Evolutionary conservation across 2,888 invertebrate species (phyloP), one percentile per base, ranked within the genome.

Genomic region (Formica aserva): DNA sequence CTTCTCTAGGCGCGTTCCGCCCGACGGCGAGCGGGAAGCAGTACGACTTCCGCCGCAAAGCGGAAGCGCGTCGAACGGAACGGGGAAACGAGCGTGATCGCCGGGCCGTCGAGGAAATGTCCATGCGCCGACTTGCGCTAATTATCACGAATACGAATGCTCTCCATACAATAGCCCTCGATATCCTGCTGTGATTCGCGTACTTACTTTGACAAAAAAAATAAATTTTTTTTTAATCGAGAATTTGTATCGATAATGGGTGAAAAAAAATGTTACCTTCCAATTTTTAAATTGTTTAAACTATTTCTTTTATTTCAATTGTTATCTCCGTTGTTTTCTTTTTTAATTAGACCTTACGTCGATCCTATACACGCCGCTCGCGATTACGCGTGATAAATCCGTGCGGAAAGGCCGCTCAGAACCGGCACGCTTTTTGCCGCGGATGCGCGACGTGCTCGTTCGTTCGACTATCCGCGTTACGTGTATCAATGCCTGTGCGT

Each of bases 401-500:
- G 83, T 76, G 80, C 77, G 75, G 83, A 87, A 88, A 88, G 85
- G 72, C 89, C 88, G 84, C 86, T 83, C 78, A 82, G 85, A 88
- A 88, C 88, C 86, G 88, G 86, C 84, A 75, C 88, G 86, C 85
- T 86, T 26, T 71, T 80, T 81, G 86, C 86, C 90, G 86, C 85
- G 71, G 86, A 88, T 84, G 89, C 89, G 92, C 89, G 89, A 88
- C 86, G 86, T 90, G 83, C 88, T 89, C 88, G 80, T 88, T 89
- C 87, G 82, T 86, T 89, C 88, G 87, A 89, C 89, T 87, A 88
- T 91, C 88, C 83, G 85, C 83, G 80, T 60, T 48, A 35, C 26
- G 32, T 52, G 11, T 67, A 57, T 75, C 75, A 32, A 29, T 76
- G 71, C 63, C 57, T 67, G 52, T 77, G 55, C 76, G 76, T 80